These are phyloP conservation scores for Artemia sinica DNA, from an alignment of 2,888 invertebrate genomes.

Conservation along the genomic window DNA sequence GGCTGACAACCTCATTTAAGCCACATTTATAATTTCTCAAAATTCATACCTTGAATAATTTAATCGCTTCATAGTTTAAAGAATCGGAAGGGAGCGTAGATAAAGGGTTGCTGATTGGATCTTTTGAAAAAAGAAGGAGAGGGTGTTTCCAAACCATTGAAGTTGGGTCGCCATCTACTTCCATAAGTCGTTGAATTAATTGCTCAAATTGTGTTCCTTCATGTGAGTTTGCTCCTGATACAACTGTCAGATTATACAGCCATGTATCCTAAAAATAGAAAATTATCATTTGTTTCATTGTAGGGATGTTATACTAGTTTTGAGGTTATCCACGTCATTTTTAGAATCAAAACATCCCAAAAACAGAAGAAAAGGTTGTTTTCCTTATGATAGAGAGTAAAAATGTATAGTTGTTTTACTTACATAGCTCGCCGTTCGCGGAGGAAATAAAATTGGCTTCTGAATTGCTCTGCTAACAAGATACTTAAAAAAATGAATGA, in stretches of 20 bases:
- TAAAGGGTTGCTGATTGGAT: slow-evolving; percentile 68
- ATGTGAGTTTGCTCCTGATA: slow-evolving; percentile 68
- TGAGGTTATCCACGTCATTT: background rate
- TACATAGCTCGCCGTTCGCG: no score
- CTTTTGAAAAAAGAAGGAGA: slow-evolving; percentile 70
- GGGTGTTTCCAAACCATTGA: slow-evolving; percentile 90
- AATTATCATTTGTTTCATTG: background rate
- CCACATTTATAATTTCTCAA: no score
- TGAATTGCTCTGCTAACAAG: no score
- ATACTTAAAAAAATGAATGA: no score
- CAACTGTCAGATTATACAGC: slow-evolving; percentile 57
- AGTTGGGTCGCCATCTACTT: slow-evolving; percentile 78
- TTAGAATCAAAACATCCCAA: background rate
- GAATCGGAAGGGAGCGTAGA: slow-evolving; percentile 76
- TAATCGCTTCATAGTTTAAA: slow-evolving; percentile 74
- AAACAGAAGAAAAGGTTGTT: background rate
- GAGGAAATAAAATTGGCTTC: no score
- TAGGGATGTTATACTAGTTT: slow-evolving; percentile 17
- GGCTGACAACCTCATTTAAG: no score
- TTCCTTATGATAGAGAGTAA: no score
- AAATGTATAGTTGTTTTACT: no score
- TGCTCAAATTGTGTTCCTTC: slow-evolving; percentile 93
- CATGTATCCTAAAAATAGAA: slow-evolving; percentile 37
- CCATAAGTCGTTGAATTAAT: slow-evolving; percentile 85
- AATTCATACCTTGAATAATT: slow-evolving; percentile 63